Percentiles rank a stretch among this genome's conserved stretches.
Conservation (phyloP, 2,888 invertebrate genomes). For the Slavum lentiscoides region DNA sequence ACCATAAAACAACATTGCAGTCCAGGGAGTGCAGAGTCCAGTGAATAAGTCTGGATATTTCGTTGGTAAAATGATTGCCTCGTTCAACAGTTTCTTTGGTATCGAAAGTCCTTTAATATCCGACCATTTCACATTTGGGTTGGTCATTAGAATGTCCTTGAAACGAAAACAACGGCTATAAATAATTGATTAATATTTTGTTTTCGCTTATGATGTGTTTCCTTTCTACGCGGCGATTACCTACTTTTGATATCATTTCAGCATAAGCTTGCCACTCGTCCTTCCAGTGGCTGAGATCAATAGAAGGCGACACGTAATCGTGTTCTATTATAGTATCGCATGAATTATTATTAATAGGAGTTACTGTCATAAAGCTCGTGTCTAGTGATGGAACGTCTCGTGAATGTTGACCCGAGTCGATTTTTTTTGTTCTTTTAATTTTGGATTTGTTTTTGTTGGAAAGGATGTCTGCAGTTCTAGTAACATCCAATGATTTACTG, state of each 20-base stretch:
- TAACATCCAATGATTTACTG: slow-evolving; percentile 65
- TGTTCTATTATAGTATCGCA: slow-evolving; percentile 54
- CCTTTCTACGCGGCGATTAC: slow-evolving; percentile 59
- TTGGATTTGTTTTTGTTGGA: neutral
- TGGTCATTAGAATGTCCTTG: slow-evolving; percentile 68
- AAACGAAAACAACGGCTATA: neutral
- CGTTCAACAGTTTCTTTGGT: slow-evolving; percentile 78
- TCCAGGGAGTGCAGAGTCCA: slow-evolving; percentile 78
- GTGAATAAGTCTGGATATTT: slow-evolving; percentile 74
- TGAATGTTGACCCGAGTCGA: neutral
- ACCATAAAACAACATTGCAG: slow-evolving; percentile 75
- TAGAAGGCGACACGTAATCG: slow-evolving; percentile 52
- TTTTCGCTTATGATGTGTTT: neutral
- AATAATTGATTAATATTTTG: neutral
- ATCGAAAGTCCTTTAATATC: slow-evolving; percentile 78
- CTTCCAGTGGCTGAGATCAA: slow-evolving; percentile 44
- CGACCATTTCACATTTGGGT: slow-evolving; percentile 75
- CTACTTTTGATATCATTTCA: slow-evolving; percentile 67
- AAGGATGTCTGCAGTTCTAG: neutral
- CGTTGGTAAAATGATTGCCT: slow-evolving; percentile 81
- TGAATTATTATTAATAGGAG: neutral
- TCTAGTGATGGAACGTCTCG: slow-evolving; percentile 22
- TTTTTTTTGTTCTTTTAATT: neutral
- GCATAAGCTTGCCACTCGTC: slow-evolving; percentile 69
- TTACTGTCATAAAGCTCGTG: slow-evolving; percentile 21